Evolutionary conservation across 2,797 vertebrate genomes (phyloP).

Genomic region (Aldrovandia affinis): DNA sequence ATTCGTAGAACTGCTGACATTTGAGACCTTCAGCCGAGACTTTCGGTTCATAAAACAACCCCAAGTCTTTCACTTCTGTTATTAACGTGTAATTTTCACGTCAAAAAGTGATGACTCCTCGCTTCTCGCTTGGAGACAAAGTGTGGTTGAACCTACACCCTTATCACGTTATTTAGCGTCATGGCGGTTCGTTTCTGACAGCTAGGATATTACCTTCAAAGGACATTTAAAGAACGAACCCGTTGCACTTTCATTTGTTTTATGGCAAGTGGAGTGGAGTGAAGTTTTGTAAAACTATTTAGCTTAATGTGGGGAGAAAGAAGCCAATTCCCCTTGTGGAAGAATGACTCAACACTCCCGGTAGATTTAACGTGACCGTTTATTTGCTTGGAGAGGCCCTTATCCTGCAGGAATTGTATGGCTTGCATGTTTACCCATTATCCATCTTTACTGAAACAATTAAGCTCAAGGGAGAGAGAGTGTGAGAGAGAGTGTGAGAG

Average conservation of each 20-base stretch:
- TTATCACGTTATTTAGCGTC: too few species aligned
- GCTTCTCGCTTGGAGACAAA: neutral
- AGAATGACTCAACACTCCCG: neutral
- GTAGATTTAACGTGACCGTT: neutral
- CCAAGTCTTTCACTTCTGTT: neutral
- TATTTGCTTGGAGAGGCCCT: neutral
- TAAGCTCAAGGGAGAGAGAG: too few species aligned
- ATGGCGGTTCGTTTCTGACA: too few species aligned
- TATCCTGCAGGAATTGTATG: neutral
- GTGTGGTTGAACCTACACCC: too few species aligned
- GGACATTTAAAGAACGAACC: neutral
- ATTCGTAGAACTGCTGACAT: too few species aligned
- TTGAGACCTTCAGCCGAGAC: too few species aligned
- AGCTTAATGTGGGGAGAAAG: too few species aligned
- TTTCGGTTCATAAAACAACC: too few species aligned
- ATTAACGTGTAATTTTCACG: neutral
- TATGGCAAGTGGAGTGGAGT: neutral
- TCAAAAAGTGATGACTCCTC: neutral
- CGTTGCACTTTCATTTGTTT: constrained; percentile 19
- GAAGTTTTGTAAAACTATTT: too few species aligned
- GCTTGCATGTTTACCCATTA: neutral
- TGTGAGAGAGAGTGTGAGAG: neutral
- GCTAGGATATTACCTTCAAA: neutral
- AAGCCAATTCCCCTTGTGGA: too few species aligned
- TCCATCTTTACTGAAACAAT: too few species aligned